Percentiles rank a stretch among this genome's conserved stretches.
Evolutionary conservation across 1,140 invertebrate species (phyloP).

Genomic region (Periplaneta americana): DNA sequence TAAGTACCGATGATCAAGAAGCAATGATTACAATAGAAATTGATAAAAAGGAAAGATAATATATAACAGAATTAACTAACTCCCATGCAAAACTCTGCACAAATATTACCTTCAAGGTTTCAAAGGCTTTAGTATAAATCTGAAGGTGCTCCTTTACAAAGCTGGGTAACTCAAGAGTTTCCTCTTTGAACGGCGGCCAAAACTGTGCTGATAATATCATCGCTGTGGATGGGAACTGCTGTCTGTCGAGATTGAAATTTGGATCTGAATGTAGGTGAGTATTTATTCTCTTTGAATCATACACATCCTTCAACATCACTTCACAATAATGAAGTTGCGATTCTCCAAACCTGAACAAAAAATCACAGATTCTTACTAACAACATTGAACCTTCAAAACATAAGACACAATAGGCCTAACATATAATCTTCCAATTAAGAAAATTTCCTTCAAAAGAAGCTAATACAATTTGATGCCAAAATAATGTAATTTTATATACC

Average conservation of each 20-base stretch:
- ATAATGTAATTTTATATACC: no score
- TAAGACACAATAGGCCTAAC: neutral
- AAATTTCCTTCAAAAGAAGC: no score
- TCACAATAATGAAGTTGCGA: constrained; percentile 94
- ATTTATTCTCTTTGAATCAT: constrained; percentile 64
- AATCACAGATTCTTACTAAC: neutral
- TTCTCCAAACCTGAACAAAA: constrained; percentile 76
- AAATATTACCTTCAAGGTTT: constrained; percentile 67
- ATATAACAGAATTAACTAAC: no score
- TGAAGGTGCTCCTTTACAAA: constrained; percentile 76
- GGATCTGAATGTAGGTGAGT: constrained; percentile 73
- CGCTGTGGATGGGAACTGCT: constrained; percentile 66
- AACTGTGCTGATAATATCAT: constrained; percentile 97
- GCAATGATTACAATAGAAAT: no score
- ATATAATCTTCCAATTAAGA: no score
- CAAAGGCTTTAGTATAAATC: constrained; percentile 86
- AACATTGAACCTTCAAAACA: neutral
- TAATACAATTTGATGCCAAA: no score
- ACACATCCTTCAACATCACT: constrained; percentile 93
- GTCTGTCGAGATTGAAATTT: constrained; percentile 41
- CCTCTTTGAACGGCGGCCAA: constrained; percentile 96
- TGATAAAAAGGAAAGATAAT: no score
- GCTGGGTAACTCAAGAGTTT: constrained; percentile 81
- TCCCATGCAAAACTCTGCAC: no score
- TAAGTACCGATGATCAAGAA: no score